Evolutionary conservation across 2,113 vertebrate species (phyloP), one percentile per base, ranked within the genome.

Genomic region (Recurvirostra avosetta): DNA sequence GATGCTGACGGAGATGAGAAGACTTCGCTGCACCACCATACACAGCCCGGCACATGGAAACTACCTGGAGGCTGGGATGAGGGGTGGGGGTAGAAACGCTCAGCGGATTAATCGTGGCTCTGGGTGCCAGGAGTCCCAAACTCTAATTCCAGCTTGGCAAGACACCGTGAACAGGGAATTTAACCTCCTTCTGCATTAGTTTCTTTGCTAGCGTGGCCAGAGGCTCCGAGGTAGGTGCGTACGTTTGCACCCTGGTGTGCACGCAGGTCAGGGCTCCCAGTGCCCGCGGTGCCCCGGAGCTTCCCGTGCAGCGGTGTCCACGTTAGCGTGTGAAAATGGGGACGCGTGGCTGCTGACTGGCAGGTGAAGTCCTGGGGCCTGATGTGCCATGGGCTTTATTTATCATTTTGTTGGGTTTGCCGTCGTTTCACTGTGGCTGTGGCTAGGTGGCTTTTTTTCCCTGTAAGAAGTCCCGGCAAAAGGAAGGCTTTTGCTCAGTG

Each of bases 291-390:
- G 43, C 5, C 13, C 45, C 4, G 2, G 36, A 65, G 36, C 59
- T 52, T n/a, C 14, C 0, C 0, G 0, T 61, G 56, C 65, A 25
- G 16, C 1, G 2, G 4, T 25, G 62, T 16, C 71, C 32, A 2
- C 1, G 0, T 20, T 45, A 17, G 10, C 32, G 1, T 3, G 30
- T 62, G 66, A 50, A 41, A 4, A 32, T 3, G 38, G 49, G 10
- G 23, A 2, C 15, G 13, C 17, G 17, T 9, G 30, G 19, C 2
- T 68, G 56, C 20, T 12, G 18, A 7, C 55, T 8, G 41, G 43
- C 70, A 23, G 56, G n/a, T 27, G 45, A 25, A 30, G 23, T 19
- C 30, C 52, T 59, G 73, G 25, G 20, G 5, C 27, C 26, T 78
- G 53, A 18, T 5, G 0, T 29, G 18, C n/a, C 8, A 0, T 4